Evolutionary conservation across 2,797 vertebrate species (phyloP).

Genomic region (Eulemur coronatus): DNA sequence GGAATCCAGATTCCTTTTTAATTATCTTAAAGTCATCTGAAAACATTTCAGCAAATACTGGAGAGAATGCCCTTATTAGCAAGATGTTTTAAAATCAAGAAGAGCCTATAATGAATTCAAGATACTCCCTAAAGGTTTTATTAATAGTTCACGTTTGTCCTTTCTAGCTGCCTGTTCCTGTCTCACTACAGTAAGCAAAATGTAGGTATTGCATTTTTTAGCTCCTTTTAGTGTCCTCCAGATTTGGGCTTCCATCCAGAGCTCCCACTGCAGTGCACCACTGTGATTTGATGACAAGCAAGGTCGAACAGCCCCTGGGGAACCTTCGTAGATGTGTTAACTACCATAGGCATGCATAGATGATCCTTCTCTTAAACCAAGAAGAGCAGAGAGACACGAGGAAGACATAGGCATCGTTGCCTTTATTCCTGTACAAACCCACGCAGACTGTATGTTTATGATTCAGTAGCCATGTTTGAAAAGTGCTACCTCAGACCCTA

Average conservation of each 20-base stretch:
- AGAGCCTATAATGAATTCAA: constrained; percentile 57
- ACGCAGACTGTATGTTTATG: not conserved
- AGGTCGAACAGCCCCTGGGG: not conserved
- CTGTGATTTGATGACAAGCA: constrained; percentile 51
- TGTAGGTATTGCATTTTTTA: constrained; percentile 42
- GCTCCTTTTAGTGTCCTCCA: constrained; percentile 23
- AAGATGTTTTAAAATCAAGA: constrained; percentile 69
- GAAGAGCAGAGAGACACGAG: not conserved
- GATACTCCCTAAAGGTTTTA: not conserved
- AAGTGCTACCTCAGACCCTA: not conserved
- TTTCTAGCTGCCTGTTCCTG: constrained; percentile 32
- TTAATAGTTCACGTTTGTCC: constrained; percentile 56
- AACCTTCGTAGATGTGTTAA: not conserved
- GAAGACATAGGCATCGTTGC: not conserved
- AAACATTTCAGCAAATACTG: constrained; percentile 63
- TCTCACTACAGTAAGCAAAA: constrained; percentile 58
- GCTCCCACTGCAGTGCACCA: not conserved
- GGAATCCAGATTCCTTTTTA: constrained; percentile 53
- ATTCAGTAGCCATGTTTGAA: constrained; percentile 4
- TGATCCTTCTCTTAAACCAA: not conserved
- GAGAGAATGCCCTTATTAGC: constrained; percentile 66
- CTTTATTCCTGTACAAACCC: not conserved
- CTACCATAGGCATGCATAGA: constrained; percentile 18
- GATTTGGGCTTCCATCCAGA: constrained; percentile 11
- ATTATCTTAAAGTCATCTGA: constrained; percentile 66